A percentile compares a stretch with the other conserved stretches of the same genome.
These are phyloP conservation scores for Scelioninae gen. 1 DNA, from an alignment of 2,888 invertebrate genomes.

Conservation along the genomic window DNA sequence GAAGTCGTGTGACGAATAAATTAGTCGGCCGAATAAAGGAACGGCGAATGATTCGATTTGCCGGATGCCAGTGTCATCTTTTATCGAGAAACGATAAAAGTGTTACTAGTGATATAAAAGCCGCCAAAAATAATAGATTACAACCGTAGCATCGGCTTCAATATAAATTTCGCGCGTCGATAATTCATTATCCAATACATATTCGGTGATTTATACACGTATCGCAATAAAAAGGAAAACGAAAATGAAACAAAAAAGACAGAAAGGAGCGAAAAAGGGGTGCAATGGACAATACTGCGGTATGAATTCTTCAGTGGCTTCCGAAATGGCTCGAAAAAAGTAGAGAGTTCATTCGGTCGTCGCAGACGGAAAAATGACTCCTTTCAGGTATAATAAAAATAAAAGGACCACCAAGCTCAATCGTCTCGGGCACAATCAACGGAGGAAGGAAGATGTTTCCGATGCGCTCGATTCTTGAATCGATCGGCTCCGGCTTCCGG, in stretches of 20 bases:
- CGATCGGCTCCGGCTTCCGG: conserved; percentile 72
- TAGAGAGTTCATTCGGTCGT: conserved; percentile 48
- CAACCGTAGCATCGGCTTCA: conserved; percentile 19
- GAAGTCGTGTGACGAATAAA: conserved; percentile 40
- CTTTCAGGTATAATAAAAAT: conserved; percentile 63
- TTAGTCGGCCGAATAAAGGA: conserved; percentile 33
- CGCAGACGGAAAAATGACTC: conserved; percentile 63
- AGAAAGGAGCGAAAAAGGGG: not conserved
- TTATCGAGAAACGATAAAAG: conserved; percentile 58
- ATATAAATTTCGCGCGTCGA: conserved; percentile 39
- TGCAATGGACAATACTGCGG: conserved; percentile 34
- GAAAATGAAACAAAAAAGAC: not conserved
- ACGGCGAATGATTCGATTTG: conserved; percentile 42
- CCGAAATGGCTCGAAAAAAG: conserved; percentile 44
- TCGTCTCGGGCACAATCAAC: conserved; percentile 70
- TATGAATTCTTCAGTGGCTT: conserved; percentile 55
- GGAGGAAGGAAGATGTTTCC: conserved; percentile 70
- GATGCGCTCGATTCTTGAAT: conserved; percentile 71
- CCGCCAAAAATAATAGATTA: conserved; percentile 44
- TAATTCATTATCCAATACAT: conserved; percentile 45
- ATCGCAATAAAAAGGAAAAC: conserved; percentile 12
- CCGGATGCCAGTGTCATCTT: conserved; percentile 35
- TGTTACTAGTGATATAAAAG: conserved; percentile 38
- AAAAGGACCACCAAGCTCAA: conserved; percentile 57
- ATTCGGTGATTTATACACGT: conserved; percentile 36